These are phyloP conservation scores for Augochlorella aurata DNA, from an alignment of 2,888 invertebrate genomes.

Conservation along the genomic window DNA sequence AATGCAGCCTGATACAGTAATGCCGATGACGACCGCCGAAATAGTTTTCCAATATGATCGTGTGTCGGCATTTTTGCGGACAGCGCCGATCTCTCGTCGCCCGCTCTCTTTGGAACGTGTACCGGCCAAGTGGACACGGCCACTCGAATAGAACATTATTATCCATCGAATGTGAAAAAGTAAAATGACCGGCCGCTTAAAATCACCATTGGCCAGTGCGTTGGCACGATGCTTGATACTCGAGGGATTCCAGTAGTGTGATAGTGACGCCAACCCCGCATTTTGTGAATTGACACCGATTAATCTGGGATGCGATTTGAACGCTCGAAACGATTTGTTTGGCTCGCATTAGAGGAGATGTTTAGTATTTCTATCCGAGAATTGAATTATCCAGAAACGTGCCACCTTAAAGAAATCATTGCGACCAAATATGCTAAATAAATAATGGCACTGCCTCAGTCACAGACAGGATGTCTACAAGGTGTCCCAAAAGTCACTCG, in stretches of 20 bases:
- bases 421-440: too few species aligned
- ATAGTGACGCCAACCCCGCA: neutral
- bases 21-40: conserved; percentile 41
- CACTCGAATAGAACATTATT: neutral
- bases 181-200: neutral
- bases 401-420: too few species aligned
- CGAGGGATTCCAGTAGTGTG: neutral
- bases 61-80: conserved; percentile 15
- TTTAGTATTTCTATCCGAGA: neutral
- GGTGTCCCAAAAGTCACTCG: too few species aligned
- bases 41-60: conserved; percentile 55
- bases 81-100: neutral
- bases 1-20: conserved; percentile 43
- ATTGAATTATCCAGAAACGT: too few species aligned
- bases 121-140: neutral
- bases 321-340: neutral
- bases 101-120: conserved; percentile 1
- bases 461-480: too few species aligned
- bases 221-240: neutral
- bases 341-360: neutral
- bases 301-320: neutral
- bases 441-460: too few species aligned
- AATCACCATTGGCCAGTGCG: neutral
- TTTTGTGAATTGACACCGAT: neutral
- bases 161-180: neutral